Base-by-base conservation (phyloP, 2,113 vertebrate species). In the Desmodus rotundus region DNA sequence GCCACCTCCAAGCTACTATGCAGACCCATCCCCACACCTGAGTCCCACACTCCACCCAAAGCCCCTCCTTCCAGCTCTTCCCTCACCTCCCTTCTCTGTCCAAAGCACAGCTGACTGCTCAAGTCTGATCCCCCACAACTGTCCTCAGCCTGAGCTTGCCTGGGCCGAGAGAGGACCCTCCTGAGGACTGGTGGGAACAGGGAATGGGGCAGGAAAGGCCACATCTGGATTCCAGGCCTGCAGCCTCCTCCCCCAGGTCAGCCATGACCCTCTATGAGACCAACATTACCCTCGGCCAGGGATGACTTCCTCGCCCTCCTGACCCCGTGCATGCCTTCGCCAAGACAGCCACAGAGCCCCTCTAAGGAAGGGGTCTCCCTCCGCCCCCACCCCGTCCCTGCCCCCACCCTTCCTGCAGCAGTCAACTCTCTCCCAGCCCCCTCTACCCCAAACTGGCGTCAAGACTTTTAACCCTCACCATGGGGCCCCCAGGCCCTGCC, bases 281-380 rank as follows among this genome's bases (percentile, higher is more conserved):
- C 12, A 3, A 56, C 63, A 68, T 83, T 72, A 94, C 85, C 91
- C 54, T 93, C 68, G 4, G 86, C 94, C 90, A 77, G 91, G 78
- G 92, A 70, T 43, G 87, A 92, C 94, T 97, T 94, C 95, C 89
- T 95, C 33, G 0, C 87, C 96, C 97, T 97, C 96, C 93, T 98
- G 97, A 97, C 97, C 97, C 85, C 77, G 16, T 38, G 89, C 96
- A 95, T 95, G 94, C 94, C 96, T 97, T 82, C 16, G 1, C 47
- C 87, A 36, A n/a, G 68, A 54, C 41, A 52, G 87, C 43, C 12
- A 0, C 3, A 0, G 38, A n/a, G 95, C 14, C 72, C 87, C 63
- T 80, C 41, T 38, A 22, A 76, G 72, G 41, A 58, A 61, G 45
- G 92, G 87, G 85, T 96, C 94, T 85, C 43, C 43, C 94, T 85